Conservation (phyloP, 2,113 vertebrate genomes). For the Toxotes chatareus region DNA sequence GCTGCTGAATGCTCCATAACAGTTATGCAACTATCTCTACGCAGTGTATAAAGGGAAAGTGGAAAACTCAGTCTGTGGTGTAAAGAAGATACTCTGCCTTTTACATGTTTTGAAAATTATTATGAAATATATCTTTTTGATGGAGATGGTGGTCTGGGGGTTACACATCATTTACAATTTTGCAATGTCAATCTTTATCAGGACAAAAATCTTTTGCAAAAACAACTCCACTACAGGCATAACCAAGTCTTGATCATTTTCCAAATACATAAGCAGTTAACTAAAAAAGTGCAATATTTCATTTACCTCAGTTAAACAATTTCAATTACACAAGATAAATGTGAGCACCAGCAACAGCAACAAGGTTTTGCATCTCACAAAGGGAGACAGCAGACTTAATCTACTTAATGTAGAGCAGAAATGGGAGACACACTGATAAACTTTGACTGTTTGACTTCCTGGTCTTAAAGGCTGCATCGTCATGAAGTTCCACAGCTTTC, state of each 20-base stretch:
- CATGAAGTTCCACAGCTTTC: not conserved
- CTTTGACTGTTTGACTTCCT: not conserved
- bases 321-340: not conserved
- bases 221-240: not conserved
- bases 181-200: not conserved
- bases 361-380: not conserved
- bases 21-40: not conserved
- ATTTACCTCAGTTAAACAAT: not conserved
- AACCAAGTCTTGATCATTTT: not conserved
- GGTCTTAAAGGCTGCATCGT: not conserved
- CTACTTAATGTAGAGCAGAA: not conserved
- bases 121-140: no score
- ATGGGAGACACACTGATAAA: not conserved
- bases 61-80: no score
- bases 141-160: no score
- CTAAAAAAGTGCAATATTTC: not conserved
- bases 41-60: no score
- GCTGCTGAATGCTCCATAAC: no score
- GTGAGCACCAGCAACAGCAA: not conserved
- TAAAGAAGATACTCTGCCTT: no score
- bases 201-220: no score
- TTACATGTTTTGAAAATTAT: no score
- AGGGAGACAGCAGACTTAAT: not conserved
- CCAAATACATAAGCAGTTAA: constrained; percentile 5
- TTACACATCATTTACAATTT: not conserved